Evolutionary conservation across 2,888 invertebrate species (phyloP).

Genomic region (Resseliella maxima): DNA sequence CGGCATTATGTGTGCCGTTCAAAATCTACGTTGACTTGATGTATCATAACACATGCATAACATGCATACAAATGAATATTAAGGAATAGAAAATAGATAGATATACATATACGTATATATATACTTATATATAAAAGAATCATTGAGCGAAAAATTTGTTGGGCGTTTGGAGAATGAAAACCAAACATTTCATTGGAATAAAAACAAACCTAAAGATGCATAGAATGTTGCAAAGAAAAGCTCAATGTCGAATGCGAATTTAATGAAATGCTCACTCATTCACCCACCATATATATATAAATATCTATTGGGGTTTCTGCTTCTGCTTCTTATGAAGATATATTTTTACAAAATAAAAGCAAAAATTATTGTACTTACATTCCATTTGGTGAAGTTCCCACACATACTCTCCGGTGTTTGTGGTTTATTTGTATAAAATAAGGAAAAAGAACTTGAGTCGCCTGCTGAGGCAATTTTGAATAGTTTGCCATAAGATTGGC

Average conservation of each 20-base stretch:
- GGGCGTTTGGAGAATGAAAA: background rate
- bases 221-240: background rate
- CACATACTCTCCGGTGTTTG: background rate
- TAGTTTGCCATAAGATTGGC: slow-evolving; percentile 43
- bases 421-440: background rate
- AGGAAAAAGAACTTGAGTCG: background rate
- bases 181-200: background rate
- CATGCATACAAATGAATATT: slow-evolving; percentile 4
- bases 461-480: slow-evolving; percentile 15
- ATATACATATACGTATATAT: too few relatives aligned
- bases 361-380: slow-evolving; percentile 27
- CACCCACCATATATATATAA: too few relatives aligned
- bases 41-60: background rate
- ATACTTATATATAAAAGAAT: background rate
- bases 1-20: background rate
- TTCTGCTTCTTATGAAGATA: background rate
- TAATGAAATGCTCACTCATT: slow-evolving; percentile 50
- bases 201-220: slow-evolving; percentile 4
- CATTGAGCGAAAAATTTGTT: background rate
- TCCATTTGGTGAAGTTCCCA: slow-evolving; percentile 34
- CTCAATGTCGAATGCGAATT: slow-evolving; percentile 24
- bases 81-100: background rate
- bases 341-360: background rate
- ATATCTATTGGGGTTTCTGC: slow-evolving; percentile 42
- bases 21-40: background rate